Conservation (phyloP, 2,888 invertebrate species). For the Acronicta leporina region DNA sequence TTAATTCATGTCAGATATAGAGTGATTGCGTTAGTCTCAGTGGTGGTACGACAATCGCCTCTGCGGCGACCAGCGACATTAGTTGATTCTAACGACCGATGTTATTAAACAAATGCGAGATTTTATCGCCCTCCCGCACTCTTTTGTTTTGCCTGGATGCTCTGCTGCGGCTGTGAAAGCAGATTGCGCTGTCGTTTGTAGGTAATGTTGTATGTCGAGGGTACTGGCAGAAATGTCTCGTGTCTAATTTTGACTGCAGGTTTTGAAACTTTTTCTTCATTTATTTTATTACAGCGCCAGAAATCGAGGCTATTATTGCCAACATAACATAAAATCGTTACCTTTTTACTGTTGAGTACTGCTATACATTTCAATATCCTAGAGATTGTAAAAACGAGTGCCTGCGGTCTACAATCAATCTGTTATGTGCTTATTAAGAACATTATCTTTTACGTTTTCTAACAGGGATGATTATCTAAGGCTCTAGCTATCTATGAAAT, state of each 20-base stretch:
- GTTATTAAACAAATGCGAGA: conserved; percentile 86
- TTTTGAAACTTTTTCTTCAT: conserved; percentile 2
- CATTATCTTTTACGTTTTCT: too few species aligned
- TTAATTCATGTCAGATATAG: conserved; percentile 48
- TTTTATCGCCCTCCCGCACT: conserved; percentile 82
- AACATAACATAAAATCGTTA: neutral
- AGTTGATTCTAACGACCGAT: conserved; percentile 83
- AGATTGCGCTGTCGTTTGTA: conserved; percentile 62
- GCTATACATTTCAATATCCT: too few species aligned
- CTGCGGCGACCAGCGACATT: conserved; percentile 70
- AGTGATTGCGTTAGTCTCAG: conserved; percentile 57
- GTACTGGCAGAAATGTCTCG: conserved; percentile 45
- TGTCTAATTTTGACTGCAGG: conserved; percentile 30
- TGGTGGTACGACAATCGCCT: conserved; percentile 70
- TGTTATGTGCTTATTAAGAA: too few species aligned
- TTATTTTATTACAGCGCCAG: conserved; percentile 4
- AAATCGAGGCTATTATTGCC: neutral
- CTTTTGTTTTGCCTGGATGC: conserved; percentile 74
- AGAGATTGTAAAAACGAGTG: too few species aligned
- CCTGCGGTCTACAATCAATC: too few species aligned
- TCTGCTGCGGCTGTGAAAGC: conserved; percentile 75
- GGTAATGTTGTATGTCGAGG: conserved; percentile 51
- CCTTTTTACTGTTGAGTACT: too few species aligned
- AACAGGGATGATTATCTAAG: too few species aligned
- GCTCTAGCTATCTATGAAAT: too few species aligned